These are phyloP conservation scores for Paramisgurnus dabryanus DNA, from an alignment of 2,113 vertebrate genomes.

Conservation along the genomic window DNA sequence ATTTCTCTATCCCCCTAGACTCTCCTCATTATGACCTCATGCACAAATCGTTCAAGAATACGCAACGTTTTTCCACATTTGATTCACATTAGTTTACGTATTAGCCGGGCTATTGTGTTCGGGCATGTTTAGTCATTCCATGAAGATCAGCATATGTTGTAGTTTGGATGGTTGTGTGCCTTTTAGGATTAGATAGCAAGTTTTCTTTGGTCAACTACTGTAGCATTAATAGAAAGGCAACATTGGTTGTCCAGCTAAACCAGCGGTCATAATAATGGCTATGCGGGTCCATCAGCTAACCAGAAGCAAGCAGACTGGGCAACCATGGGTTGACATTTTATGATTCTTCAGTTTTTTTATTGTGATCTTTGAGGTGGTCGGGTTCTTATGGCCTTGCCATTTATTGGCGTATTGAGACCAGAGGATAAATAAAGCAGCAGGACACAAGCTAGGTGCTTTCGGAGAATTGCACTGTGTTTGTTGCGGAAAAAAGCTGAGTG, in stretches of 20 bases:
- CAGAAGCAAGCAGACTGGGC: too few species aligned
- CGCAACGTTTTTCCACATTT: background rate
- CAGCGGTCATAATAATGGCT: too few species aligned
- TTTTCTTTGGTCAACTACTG: too few species aligned
- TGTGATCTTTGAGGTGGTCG: slow-evolving; percentile 32
- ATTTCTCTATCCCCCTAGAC: background rate
- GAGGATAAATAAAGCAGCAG: slow-evolving; percentile 40
- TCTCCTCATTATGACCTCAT: slow-evolving; percentile 4
- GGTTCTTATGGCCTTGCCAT: slow-evolving; percentile 42
- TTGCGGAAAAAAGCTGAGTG: slow-evolving; percentile 34
- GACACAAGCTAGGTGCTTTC: slow-evolving; percentile 32
- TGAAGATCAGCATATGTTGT: too few species aligned
- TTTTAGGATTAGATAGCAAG: too few species aligned
- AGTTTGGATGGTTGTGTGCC: too few species aligned
- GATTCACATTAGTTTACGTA: slow-evolving; percentile 19
- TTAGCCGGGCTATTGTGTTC: background rate
- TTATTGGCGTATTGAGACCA: slow-evolving; percentile 48
- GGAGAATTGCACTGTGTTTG: slow-evolving; percentile 48
- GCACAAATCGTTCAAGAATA: slow-evolving; percentile 3
- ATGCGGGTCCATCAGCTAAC: too few species aligned
- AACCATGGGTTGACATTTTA: too few species aligned
- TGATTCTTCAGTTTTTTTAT: background rate
- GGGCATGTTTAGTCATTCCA: too few species aligned
- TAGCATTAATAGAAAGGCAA: too few species aligned
- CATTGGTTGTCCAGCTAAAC: too few species aligned